Base-by-base conservation (phyloP, 1,140 invertebrate species). In the Hormaphis cornu region DNA sequence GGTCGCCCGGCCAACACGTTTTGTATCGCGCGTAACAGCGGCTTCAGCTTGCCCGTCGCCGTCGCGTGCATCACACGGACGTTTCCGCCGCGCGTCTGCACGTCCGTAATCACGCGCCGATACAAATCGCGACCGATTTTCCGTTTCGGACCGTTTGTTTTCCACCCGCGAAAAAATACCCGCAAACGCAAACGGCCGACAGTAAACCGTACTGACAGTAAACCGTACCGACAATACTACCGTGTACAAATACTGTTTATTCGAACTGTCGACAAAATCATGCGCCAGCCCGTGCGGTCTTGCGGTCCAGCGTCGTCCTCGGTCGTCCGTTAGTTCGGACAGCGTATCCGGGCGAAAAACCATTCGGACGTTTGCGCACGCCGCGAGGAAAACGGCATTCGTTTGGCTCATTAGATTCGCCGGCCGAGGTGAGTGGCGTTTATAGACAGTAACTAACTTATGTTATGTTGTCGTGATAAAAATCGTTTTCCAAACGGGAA, bases 1-100 rank as follows among this genome's bases (percentile, higher is more conserved):
- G 58, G 58, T 66, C 50, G 61, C 61, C 61, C 44, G 44, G 61
- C 61, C 61, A 66, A 66, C 61, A 37, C 44, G 44, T 44, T 28
- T 20, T 14, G 18, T 20, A 22, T 9, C 22, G 40, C 22, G n/a
- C 8, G 9, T 20, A n/a, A 7, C n/a, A 9, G 4, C 16, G 58
- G 10, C n/a, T 37, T 48, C 16, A 63, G 61, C 61, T 66, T 24
- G 61, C 61, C 20, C 44, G 61, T 48, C 18, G 42, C 61, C 44
- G 18, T 30, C 61, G 61, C 61, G 61, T 66, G 61, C 61, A 50
- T 30, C 28, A 66, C 26, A 66, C 61, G 28, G 44, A 50, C 28
- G 61, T 66, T 48, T 5, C 26, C 44, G 61, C 10, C 61, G 28
- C 18, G 33, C 42, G 44, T 28, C 18, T 16, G 42, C n/a, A n/a